phyloP scores from a whole-genome alignment of 2,113 vertebrate species.

The Corythornis madagascariensis region DNA sequence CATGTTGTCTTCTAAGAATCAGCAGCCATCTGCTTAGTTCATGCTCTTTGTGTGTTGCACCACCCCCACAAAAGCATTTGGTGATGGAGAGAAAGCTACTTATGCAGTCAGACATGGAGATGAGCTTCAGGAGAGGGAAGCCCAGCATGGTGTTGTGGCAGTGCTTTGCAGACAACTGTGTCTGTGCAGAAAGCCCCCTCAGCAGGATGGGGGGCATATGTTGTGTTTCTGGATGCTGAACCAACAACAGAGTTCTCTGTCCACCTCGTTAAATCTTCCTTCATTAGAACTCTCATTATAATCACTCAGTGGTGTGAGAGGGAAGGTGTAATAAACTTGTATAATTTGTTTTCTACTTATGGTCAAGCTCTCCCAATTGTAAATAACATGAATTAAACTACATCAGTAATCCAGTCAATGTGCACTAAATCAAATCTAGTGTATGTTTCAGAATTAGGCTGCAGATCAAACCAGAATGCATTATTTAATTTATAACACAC shows the following conservation, averaged over 20 bases:
- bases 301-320: background rate
- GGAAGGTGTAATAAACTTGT: background rate
- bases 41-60: background rate
- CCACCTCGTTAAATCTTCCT: background rate
- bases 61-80: background rate
- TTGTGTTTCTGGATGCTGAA: background rate
- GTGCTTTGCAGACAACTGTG: background rate
- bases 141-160: background rate
- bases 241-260: background rate
- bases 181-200: background rate
- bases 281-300: background rate
- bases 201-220: background rate
- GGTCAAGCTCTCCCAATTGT: background rate
- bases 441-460: background rate
- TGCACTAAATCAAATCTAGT: background rate
- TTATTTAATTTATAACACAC: background rate
- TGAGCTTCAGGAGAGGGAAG: background rate
- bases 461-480: background rate
- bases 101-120: background rate
- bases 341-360: constrained; percentile 17
- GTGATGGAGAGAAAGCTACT: accelerated
- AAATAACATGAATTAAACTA: background rate
- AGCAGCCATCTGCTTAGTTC: background rate
- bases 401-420: background rate
- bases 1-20: background rate